phyloP scores from a whole-genome alignment of 2,113 vertebrate genomes.

The Taxidea taxus region DNA sequence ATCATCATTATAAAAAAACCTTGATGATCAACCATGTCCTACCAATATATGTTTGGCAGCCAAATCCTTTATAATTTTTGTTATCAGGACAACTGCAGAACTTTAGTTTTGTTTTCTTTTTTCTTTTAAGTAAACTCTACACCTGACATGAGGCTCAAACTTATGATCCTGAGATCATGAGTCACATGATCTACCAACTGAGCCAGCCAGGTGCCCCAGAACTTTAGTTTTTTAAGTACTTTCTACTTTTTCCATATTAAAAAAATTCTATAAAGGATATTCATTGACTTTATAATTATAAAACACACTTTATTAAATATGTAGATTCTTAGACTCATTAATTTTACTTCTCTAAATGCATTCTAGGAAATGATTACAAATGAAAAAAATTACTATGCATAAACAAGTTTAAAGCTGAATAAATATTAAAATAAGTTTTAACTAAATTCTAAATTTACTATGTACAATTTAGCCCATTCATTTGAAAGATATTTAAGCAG shows the following conservation, averaged over 20 bases:
- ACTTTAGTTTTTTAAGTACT: neutral
- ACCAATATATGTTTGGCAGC: neutral
- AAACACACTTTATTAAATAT: slow-evolving; percentile 7
- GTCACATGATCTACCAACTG: neutral
- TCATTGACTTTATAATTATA: neutral
- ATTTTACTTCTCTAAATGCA: slow-evolving; percentile 18
- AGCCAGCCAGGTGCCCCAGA: neutral
- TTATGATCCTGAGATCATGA: neutral
- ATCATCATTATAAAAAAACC: neutral
- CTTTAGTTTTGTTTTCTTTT: neutral
- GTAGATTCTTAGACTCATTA: neutral
- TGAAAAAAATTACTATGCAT: neutral
- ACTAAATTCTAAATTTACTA: neutral
- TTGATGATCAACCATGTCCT: neutral
- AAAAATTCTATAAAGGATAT: neutral
- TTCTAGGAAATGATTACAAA: slow-evolving; percentile 31
- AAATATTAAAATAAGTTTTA: slow-evolving; percentile 12
- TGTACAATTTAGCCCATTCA: neutral
- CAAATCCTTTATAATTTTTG: neutral
- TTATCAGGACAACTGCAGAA: neutral
- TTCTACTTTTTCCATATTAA: neutral
- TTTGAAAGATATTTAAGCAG: neutral
- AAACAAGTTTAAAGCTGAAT: neutral
- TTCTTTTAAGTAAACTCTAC: neutral
- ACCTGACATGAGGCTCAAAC: neutral